Evolutionary conservation across 92 coral and sea anemone genomes (phyloP).

Genomic region (Epizoanthus ramosus): DNA sequence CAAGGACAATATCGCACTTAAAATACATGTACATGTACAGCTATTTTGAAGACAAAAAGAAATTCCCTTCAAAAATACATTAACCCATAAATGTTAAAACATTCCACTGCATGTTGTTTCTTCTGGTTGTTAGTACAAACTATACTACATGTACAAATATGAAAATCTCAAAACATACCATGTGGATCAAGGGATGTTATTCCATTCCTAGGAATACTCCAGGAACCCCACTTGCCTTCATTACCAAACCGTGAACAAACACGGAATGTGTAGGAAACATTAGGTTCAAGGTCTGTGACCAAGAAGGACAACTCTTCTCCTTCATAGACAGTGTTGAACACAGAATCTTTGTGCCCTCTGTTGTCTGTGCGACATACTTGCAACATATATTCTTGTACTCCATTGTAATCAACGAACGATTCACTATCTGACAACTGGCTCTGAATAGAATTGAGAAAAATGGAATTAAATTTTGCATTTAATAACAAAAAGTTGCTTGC

Average conservation of each 20-base stretch:
- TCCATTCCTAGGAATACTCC: slow-evolving; percentile 96
- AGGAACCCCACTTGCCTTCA: slow-evolving; percentile 93
- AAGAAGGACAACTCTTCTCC: slow-evolving; percentile 88
- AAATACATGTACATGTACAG: no score
- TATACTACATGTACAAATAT: not conserved
- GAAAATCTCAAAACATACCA: slow-evolving; percentile 60
- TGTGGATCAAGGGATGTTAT: slow-evolving; percentile 93
- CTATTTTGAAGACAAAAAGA: no score
- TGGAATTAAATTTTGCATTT: not conserved
- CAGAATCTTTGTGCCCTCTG: slow-evolving; percentile 72
- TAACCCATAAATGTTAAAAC: no score
- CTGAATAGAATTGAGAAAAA: not conserved
- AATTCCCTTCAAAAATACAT: no score
- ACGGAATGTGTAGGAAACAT: slow-evolving; percentile 93
- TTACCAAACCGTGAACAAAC: slow-evolving; percentile 95
- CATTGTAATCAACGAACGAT: slow-evolving; percentile 87
- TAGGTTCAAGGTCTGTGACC: slow-evolving; percentile 93
- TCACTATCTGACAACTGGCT: slow-evolving; percentile 81
- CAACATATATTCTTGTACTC: slow-evolving; percentile 91
- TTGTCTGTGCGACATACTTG: slow-evolving; percentile 94
- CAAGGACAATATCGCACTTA: no score
- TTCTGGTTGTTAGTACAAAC: not conserved
- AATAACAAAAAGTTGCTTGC: not conserved
- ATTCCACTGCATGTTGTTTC: no score
- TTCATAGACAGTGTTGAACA: slow-evolving; percentile 84